Evolutionary conservation across 2,797 vertebrate genomes (phyloP).

Genomic region (Sebastes paucispinis): DNA sequence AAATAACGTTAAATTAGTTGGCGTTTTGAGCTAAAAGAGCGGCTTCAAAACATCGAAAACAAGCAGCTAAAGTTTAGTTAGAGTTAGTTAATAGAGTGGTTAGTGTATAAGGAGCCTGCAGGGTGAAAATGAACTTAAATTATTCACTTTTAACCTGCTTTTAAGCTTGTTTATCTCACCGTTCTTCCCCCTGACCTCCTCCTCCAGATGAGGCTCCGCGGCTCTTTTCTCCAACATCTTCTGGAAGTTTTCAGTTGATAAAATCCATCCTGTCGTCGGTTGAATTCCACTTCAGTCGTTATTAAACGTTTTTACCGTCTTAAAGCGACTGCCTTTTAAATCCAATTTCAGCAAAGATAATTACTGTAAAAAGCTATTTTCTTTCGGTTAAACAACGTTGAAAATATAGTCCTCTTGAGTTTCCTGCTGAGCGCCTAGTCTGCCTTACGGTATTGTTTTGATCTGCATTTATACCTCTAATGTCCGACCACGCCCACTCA

Average conservation of each 20-base stretch:
- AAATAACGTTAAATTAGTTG: background rate
- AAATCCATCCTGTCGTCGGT: slow-evolving; percentile 5
- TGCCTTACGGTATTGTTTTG: slow-evolving; percentile 30
- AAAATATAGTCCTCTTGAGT: too few relatives aligned
- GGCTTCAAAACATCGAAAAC: background rate
- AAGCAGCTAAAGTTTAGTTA: background rate
- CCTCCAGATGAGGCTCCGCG: slow-evolving; percentile 52
- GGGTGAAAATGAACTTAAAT: background rate
- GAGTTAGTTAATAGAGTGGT: background rate
- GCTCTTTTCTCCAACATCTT: slow-evolving; percentile 49
- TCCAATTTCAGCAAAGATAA: too few relatives aligned
- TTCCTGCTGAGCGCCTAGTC: too few relatives aligned
- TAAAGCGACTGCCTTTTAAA: background rate
- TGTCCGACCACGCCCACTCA: slow-evolving; percentile 42
- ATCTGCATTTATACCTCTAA: slow-evolving; percentile 32
- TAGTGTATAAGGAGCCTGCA: background rate
- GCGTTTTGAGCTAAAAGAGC: background rate
- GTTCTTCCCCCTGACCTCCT: slow-evolving; percentile 50
- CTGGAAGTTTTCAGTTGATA: background rate
- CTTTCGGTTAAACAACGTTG: too few relatives aligned
- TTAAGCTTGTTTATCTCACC: slow-evolving; percentile 44
- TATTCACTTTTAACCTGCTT: background rate
- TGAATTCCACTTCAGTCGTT: background rate
- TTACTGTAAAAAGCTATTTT: fast-evolving
- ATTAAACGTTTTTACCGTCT: background rate